Evolutionary conservation across 1,140 invertebrate genomes (phyloP).

Genomic region (Linepithema humile): DNA sequence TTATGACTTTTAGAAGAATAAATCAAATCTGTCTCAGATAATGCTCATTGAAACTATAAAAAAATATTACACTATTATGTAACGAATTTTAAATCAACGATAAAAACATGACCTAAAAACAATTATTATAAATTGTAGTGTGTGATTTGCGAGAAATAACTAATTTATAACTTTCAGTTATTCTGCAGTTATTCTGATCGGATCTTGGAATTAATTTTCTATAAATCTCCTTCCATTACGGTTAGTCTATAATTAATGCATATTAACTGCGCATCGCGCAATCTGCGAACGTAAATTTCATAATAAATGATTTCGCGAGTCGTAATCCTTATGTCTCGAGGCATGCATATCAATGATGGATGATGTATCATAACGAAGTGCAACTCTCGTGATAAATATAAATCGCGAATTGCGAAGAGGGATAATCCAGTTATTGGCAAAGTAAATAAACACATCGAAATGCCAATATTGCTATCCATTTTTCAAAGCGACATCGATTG

Average conservation of each 20-base stretch:
- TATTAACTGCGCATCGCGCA: not conserved
- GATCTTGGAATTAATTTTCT: not conserved
- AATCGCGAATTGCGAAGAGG: not conserved
- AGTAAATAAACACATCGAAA: no score
- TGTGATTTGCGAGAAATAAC: not conserved
- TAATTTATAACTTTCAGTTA: not conserved
- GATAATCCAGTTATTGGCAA: not conserved
- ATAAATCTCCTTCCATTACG: not conserved
- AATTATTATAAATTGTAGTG: not conserved
- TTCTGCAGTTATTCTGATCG: not conserved
- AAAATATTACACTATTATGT: not conserved
- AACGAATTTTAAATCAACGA: not conserved
- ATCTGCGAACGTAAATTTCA: slow-evolving; percentile 18
- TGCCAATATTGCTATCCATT: not conserved
- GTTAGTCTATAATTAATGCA: slow-evolving; percentile 1
- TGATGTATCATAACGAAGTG: not conserved
- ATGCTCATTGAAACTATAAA: not conserved
- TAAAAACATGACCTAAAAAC: not conserved
- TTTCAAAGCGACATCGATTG: not conserved
- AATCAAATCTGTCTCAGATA: no score
- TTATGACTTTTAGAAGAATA: no score
- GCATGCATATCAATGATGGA: slow-evolving; percentile 31
- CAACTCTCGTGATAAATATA: not conserved
- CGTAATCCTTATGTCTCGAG: slow-evolving; percentile 2
- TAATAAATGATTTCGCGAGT: not conserved